These are phyloP conservation scores for Chunga burmeisteri DNA, from an alignment of 2,113 vertebrate genomes.

Conservation along the genomic window DNA sequence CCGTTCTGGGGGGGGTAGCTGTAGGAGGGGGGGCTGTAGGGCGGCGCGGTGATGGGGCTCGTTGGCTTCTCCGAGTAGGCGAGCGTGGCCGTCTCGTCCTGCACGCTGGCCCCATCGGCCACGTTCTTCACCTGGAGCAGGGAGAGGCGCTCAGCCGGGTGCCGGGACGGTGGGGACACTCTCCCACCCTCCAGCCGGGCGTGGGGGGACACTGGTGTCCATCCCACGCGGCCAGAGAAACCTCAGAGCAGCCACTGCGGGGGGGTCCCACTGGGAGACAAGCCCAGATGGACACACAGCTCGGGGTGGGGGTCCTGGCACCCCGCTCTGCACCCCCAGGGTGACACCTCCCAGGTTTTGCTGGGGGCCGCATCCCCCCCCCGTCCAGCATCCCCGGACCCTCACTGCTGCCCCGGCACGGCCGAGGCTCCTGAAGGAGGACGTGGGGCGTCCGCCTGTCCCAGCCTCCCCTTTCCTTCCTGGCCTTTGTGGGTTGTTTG, in stretches of 20 bases:
- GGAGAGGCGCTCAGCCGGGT: accelerated
- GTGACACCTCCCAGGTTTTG: neutral
- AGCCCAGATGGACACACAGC: accelerated
- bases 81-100: conserved; percentile 74
- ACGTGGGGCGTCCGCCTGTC: neutral
- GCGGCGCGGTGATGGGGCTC: conserved; percentile 45
- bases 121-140: conserved; percentile 83
- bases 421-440: neutral
- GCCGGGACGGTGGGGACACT: accelerated
- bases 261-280: neutral
- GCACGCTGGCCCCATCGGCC: conserved; percentile 65
- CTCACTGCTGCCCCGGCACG: accelerated
- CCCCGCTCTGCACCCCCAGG: neutral
- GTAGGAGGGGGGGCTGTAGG: conserved; percentile 46
- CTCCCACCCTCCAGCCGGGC: neutral
- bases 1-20: conserved; percentile 50
- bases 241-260: accelerated
- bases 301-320: too few relatives aligned
- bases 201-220: neutral
- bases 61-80: conserved; percentile 75
- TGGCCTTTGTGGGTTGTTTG: conserved; percentile 6
- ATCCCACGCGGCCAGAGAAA: neutral
- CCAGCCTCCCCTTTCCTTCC: conserved; percentile 29
- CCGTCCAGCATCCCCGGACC: neutral
- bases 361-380: accelerated